Evolutionary conservation across 2,888 invertebrate species (phyloP), one percentile per base, ranked within the genome.

Genomic region (Allacma fusca): DNA sequence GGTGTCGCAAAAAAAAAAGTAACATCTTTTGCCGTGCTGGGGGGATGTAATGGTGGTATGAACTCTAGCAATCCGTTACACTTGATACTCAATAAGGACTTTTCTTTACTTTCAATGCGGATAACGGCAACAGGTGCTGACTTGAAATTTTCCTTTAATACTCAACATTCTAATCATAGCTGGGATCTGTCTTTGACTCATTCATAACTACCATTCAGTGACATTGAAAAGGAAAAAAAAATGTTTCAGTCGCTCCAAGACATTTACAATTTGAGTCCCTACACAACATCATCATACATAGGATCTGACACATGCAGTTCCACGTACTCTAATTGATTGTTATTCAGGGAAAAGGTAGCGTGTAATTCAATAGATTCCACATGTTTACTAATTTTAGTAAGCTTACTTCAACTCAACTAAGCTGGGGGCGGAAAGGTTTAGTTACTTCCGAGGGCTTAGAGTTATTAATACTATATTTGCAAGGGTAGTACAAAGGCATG

Each of bases 41-140:
- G 9, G 62, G 62, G n/a, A n/a, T 23, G 4, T 74, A 9, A 59
- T 34, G 9, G 26, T 62, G 24, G 62, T 23, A 62, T 74, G 34
- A 72, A 72, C 72, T 72, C 59, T 72, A 29, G 21, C 29, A 74
- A 74, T 74, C 74, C 74, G 74, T 74, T 74, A 74, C 74, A 67
- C 74, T 74, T 74, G 43, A 74, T 23, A 34, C 40, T 74, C 65
- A 65, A 44, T 74, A 67, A 12, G 64, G 34, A 28, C 74, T n/a
- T 40, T 69, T 21, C 74, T 44, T 28, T 44, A 64, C 65, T 65
- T 65, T 74, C 74, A 65, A 74, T 74, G 74, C 44, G 44, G 26
- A 19, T 74, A 74, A 74, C 74, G 74, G 74, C 74, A 74, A 74
- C 74, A 74, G 64, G 24, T 64, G 73, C 24, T 62, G 24, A 62